Evolutionary conservation across 1,140 invertebrate species (phyloP).

Genomic region (Heliconius himera): DNA sequence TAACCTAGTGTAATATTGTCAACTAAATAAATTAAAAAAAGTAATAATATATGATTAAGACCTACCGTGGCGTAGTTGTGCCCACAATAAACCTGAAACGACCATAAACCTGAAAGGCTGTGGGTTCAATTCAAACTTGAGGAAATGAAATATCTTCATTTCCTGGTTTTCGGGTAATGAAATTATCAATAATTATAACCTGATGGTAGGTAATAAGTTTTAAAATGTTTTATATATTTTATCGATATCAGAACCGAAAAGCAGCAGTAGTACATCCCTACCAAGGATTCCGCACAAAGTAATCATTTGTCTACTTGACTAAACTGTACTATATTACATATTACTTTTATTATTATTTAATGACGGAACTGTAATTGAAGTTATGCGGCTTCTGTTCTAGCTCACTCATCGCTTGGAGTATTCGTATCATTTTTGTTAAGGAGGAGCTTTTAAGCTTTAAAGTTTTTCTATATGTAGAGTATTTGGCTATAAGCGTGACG

Average conservation of each 20-base stretch:
- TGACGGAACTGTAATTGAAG: conserved; percentile 70
- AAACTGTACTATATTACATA: conserved; percentile 80
- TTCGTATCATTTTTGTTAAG: conserved; percentile 70
- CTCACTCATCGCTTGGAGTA: conserved; percentile 53
- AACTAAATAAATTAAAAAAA: no score
- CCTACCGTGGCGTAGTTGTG: no score
- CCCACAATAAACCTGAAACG: no score
- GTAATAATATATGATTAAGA: no score
- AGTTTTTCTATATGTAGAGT: no score
- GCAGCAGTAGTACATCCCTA: background rate
- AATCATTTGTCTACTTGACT: conserved; percentile 80
- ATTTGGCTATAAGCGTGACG: no score
- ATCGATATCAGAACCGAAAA: conserved; percentile 38
- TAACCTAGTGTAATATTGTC: no score
- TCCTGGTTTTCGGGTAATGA: background rate
- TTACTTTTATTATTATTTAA: conserved; percentile 79
- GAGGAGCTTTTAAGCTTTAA: conserved; percentile 33
- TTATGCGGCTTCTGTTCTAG: conserved; percentile 70
- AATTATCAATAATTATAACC: background rate
- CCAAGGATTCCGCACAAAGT: conserved; percentile 60
- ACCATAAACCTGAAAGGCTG: no score
- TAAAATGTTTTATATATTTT: background rate
- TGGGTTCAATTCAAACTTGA: no score
- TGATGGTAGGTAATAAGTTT: no score
- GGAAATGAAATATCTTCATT: no score